These are phyloP conservation scores for Geotrupes spiniger DNA, from an alignment of 2,888 invertebrate species.

Conservation along the genomic window DNA sequence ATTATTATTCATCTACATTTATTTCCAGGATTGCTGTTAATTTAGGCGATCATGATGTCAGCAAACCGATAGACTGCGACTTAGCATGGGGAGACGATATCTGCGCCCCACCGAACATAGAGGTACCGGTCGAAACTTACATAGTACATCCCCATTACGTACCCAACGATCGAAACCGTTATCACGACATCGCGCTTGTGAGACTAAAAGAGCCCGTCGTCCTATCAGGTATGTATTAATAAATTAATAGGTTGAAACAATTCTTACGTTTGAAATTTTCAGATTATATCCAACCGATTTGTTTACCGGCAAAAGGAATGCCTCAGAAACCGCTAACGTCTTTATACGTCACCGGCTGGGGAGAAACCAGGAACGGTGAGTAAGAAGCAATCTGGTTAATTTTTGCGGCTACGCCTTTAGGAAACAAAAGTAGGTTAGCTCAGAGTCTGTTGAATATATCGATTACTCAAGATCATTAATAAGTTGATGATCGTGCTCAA, in stretches of 20 bases:
- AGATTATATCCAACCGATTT: conserved; percentile 61
- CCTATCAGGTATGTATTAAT: conserved; percentile 52
- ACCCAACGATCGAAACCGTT: conserved; percentile 35
- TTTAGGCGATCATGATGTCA: conserved; percentile 65
- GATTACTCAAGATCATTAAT: too few relatives aligned
- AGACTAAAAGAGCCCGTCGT: conserved; percentile 49
- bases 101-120: conserved; percentile 43
- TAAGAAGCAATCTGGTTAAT: conserved; percentile 13
- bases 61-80: conserved; percentile 60
- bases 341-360: conserved; percentile 58
- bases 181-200: conserved; percentile 49
- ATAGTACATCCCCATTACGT: conserved; percentile 45
- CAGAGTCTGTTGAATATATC: too few relatives aligned
- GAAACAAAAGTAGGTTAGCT: too few relatives aligned
- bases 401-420: not conserved
- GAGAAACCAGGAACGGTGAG: conserved; percentile 56
- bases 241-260: too few relatives aligned
- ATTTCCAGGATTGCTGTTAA: conserved; percentile 54
- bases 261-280: too few relatives aligned
- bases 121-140: conserved; percentile 43
- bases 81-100: conserved; percentile 48
- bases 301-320: conserved; percentile 49
- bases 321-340: conserved; percentile 32
- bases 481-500: too few relatives aligned
- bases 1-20: too few relatives aligned